Conservation (phyloP, 2,113 vertebrate genomes). For the Hypanus sabinus region DNA sequence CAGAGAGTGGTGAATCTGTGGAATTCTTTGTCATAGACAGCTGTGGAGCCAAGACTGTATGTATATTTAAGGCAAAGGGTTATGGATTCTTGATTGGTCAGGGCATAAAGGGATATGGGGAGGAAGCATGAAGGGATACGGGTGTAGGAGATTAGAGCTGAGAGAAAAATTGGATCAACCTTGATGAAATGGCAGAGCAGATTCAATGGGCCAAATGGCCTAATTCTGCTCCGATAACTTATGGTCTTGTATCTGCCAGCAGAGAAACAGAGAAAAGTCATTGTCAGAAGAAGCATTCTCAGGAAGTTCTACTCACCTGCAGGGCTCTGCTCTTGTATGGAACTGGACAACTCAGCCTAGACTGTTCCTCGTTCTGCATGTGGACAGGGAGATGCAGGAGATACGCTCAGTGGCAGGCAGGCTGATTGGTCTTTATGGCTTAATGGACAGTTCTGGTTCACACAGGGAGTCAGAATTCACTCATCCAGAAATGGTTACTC, state of each 20-base stretch:
- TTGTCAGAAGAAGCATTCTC: background rate
- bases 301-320: background rate
- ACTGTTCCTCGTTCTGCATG: background rate
- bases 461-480: background rate
- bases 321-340: background rate
- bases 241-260: background rate
- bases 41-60: too few relatives aligned
- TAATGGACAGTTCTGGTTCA: background rate
- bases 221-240: too few relatives aligned
- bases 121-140: too few relatives aligned
- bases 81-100: too few relatives aligned
- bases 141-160: too few relatives aligned
- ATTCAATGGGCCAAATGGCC: too few relatives aligned
- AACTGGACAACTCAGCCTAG: background rate
- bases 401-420: background rate
- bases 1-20: too few relatives aligned
- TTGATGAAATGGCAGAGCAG: too few relatives aligned
- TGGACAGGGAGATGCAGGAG: background rate
- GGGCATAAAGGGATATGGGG: too few relatives aligned
- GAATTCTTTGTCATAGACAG: too few relatives aligned
- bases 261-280: background rate
- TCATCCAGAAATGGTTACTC: background rate
- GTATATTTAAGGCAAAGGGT: too few relatives aligned
- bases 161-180: too few relatives aligned
- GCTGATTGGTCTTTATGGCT: background rate